Conservation (phyloP, 2,113 vertebrate genomes). For the Strigops habroptila region DNA sequence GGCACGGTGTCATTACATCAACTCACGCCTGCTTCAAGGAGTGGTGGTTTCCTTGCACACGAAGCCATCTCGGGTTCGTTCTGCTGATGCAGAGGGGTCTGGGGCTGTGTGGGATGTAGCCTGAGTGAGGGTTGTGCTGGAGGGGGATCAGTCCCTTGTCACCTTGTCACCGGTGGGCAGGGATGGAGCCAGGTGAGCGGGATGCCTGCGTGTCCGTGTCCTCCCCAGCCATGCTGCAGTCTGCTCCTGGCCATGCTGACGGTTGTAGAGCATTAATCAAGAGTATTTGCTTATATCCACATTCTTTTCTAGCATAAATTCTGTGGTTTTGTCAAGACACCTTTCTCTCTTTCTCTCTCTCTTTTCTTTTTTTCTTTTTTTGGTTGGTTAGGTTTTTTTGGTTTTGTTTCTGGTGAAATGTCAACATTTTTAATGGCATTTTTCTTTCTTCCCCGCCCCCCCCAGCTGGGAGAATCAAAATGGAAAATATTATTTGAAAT, state of each 20-base stretch:
- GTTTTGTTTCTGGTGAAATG: background rate
- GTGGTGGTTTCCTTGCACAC: accelerated
- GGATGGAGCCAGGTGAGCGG: background rate
- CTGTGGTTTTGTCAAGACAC: background rate
- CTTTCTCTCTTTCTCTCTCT: background rate
- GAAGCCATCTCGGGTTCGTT: background rate
- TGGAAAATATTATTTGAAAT: background rate
- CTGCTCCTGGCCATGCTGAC: background rate
- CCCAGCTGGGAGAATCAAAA: background rate
- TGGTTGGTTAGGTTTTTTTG: background rate
- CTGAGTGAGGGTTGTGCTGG: background rate
- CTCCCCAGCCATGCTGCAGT: background rate
- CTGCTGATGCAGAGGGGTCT: background rate
- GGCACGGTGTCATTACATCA: background rate
- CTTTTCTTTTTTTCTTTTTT: too few relatives aligned
- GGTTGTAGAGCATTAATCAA: background rate
- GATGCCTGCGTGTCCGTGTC: accelerated
- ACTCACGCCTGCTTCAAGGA: background rate
- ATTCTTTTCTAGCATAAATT: background rate
- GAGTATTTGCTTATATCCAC: background rate
- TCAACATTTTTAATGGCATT: slow-evolving; percentile 22
- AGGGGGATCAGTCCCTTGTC: background rate
- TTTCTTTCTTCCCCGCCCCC: background rate
- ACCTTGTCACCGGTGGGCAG: background rate
- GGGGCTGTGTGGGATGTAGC: background rate